These are phyloP conservation scores for Lepidocolaptes lacrymiger DNA, from an alignment of 2,797 vertebrate species.

Conservation along the genomic window DNA sequence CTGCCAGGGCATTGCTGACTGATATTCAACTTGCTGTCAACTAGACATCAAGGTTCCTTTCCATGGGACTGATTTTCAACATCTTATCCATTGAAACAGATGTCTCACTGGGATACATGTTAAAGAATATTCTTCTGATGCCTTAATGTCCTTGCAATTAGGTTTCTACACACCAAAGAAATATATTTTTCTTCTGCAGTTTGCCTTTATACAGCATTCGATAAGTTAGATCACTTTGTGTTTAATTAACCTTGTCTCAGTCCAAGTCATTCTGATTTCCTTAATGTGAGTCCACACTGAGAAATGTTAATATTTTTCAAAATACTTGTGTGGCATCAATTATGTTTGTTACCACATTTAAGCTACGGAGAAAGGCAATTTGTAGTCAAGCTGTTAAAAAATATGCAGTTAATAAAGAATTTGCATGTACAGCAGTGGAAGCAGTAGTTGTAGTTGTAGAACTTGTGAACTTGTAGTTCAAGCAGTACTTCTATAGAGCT, in stretches of 20 bases:
- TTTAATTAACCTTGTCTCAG: not conserved
- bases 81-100: not conserved
- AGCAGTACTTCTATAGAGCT: not conserved
- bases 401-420: not conserved
- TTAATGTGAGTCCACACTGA: not conserved
- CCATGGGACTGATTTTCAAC: not conserved
- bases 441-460: too few species aligned
- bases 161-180: not conserved
- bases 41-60: not conserved
- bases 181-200: not conserved
- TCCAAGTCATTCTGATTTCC: not conserved
- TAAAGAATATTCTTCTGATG: not conserved
- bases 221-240: not conserved
- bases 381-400: not conserved
- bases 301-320: not conserved
- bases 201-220: not conserved
- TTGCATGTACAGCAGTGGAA: not conserved
- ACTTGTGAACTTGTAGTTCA: not conserved
- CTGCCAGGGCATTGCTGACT: not conserved
- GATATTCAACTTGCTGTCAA: not conserved
- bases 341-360: not conserved
- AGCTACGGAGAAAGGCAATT: not conserved
- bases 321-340: not conserved
- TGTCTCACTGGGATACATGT: not conserved
- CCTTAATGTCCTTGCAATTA: not conserved